phyloP scores from a whole-genome alignment of 37 sponge, comb jelly and placozoan genomes.

The Ephydatia muelleri region DNA sequence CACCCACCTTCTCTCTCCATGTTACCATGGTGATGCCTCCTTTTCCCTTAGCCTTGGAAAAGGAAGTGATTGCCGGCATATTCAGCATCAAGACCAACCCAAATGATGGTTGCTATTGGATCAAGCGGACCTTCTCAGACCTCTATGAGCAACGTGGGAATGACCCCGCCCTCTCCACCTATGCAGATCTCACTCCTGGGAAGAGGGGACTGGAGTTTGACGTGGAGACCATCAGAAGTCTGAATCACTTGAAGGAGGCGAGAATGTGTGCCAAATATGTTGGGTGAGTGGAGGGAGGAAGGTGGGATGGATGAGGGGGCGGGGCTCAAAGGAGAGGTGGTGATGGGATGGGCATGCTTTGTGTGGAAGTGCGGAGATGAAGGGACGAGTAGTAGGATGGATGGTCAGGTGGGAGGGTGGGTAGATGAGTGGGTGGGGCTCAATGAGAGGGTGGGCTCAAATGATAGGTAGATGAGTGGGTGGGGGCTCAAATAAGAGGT shows the following conservation, averaged over 20 bases:
- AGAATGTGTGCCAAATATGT: constrained; percentile 77
- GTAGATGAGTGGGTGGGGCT: neutral
- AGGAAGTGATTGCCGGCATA: constrained; percentile 70
- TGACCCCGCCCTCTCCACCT: constrained; percentile 42
- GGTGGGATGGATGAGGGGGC: neutral
- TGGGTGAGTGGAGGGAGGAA: constrained; percentile 42
- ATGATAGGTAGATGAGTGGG: too few species aligned
- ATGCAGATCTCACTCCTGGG: constrained; percentile 44
- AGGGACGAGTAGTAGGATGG: neutral
- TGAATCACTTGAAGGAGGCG: constrained; percentile 77
- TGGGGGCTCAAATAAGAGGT: too few species aligned
- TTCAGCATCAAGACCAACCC: constrained; percentile 62
- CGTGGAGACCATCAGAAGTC: constrained; percentile 45
- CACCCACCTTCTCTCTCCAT: neutral
- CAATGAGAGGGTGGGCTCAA: too few species aligned
- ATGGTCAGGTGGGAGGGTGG: neutral
- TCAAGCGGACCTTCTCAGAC: constrained; percentile 72
- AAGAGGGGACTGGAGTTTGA: constrained; percentile 68
- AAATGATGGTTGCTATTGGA: constrained; percentile 70
- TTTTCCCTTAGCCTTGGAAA: constrained; percentile 39
- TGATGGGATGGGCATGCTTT: neutral
- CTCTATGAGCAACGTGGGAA: constrained; percentile 45
- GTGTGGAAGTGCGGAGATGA: neutral
- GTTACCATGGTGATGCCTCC: neutral
- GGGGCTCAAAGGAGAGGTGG: too few species aligned